These are phyloP conservation scores for Drosophila nigricruria DNA, from an alignment of 2,888 invertebrate genomes.

Conservation along the genomic window DNA sequence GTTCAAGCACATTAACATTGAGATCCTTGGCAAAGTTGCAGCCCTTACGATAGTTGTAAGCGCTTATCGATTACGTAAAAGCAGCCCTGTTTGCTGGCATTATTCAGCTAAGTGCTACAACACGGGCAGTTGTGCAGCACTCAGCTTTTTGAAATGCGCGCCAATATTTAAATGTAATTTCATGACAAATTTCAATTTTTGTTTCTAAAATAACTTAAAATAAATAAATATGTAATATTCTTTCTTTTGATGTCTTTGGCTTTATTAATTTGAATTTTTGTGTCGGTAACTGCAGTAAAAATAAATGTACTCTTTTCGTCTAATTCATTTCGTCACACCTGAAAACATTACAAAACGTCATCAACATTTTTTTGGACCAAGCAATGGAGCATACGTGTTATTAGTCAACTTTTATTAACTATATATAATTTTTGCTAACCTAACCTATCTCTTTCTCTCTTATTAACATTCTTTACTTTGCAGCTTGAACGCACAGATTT, in stretches of 20 bases:
- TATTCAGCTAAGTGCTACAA: slow-evolving; percentile 22
- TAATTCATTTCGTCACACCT: not conserved
- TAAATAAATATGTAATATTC: too few relatives aligned
- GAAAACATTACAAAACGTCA: slow-evolving; percentile 47
- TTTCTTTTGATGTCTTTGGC: too few relatives aligned
- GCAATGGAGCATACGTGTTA: slow-evolving; percentile 74
- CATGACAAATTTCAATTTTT: too few relatives aligned
- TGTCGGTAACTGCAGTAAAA: not conserved
- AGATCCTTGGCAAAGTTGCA: not conserved
- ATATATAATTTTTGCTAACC: slow-evolving; percentile 38
- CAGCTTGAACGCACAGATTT: slow-evolving; percentile 58
- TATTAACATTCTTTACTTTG: slow-evolving; percentile 39
- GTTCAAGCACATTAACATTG: not conserved
- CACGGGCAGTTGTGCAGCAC: not conserved
- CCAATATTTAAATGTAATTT: slow-evolving; percentile 20
- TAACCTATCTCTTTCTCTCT: slow-evolving; percentile 35
- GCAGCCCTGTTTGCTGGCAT: not conserved
- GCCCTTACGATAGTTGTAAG: slow-evolving; percentile 13
- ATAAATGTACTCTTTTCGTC: not conserved
- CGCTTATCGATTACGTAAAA: slow-evolving; percentile 20
- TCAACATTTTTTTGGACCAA: slow-evolving; percentile 33
- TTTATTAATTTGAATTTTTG: not conserved
- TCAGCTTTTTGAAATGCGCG: not conserved
- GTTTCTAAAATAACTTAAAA: too few relatives aligned
- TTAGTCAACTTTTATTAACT: slow-evolving; percentile 23